phyloP scores from a whole-genome alignment of 2,888 invertebrate genomes.

The Beris morrisii region DNA sequence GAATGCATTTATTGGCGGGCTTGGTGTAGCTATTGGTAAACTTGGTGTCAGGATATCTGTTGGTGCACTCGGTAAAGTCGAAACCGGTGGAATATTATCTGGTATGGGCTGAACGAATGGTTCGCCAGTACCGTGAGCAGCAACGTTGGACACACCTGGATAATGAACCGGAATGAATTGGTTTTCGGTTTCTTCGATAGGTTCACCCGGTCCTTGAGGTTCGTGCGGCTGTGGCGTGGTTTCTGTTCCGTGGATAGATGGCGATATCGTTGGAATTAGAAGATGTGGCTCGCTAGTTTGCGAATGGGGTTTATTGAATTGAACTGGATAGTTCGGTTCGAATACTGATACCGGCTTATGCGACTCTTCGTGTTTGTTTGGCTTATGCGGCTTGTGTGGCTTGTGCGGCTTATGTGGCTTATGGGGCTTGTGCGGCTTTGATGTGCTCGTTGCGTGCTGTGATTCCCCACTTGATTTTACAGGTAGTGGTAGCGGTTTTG shows the following conservation, averaged over 20 bases:
- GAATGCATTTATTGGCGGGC: no score
- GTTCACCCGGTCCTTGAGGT: constrained; percentile 18
- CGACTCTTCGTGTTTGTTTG: background rate
- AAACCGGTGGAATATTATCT: background rate
- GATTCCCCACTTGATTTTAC: background rate
- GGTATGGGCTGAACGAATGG: constrained; percentile 23
- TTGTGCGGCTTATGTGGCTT: constrained; percentile 11
- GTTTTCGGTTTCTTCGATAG: constrained; percentile 1
- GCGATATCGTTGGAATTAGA: no score
- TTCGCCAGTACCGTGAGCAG: no score
- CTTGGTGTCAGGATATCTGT: no score
- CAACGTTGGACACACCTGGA: background rate
- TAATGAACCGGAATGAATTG: background rate
- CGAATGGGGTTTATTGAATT: no score
- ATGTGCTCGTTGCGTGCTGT: background rate
- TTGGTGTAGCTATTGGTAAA: no score
- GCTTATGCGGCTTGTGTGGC: background rate
- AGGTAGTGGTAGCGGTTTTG: background rate
- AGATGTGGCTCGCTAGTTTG: no score
- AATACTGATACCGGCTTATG: no score
- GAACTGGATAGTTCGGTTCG: no score
- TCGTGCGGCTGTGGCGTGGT: constrained; percentile 3
- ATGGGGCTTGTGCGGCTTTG: background rate
- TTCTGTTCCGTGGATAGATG: no score
- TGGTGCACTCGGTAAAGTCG: no score